Evolutionary conservation across 2,888 invertebrate genomes (phyloP).

Genomic region (Rosalia funebris): DNA sequence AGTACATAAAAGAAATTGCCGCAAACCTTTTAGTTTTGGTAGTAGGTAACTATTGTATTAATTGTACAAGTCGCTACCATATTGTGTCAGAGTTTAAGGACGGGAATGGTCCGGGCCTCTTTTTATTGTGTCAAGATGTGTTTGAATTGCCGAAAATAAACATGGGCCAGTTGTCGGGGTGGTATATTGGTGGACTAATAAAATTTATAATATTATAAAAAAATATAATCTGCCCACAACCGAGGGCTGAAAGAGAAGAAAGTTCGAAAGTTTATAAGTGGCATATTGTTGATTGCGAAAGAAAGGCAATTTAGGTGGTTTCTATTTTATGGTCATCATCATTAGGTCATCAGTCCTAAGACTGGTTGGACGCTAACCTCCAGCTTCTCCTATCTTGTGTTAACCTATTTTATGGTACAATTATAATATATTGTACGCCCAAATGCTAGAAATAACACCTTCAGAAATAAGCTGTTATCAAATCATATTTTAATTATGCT

Average conservation of each 20-base stretch:
- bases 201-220: constrained; percentile 43
- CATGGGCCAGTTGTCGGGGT: constrained; percentile 17
- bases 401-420: too few species aligned
- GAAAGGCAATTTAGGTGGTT: background rate
- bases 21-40: constrained; percentile 57
- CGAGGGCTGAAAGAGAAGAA: constrained; percentile 2
- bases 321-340: background rate
- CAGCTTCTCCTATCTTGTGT: too few species aligned
- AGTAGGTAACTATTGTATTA: constrained; percentile 47
- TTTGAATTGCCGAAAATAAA: constrained; percentile 39
- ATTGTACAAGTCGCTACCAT: constrained; percentile 28
- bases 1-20: constrained; percentile 51
- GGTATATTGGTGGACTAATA: constrained; percentile 31
- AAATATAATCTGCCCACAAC: constrained; percentile 37
- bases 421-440: too few species aligned
- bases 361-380: too few species aligned
- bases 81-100: constrained; percentile 24
- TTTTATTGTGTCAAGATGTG: constrained; percentile 27
- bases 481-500: too few species aligned
- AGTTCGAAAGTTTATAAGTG: too few species aligned
- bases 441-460: too few species aligned
- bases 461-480: too few species aligned
- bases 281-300: background rate
- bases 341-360: too few species aligned
- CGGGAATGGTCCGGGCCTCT: background rate